Conservation (phyloP, 2,888 invertebrate species). For the Leptura quadrifasciata region DNA sequence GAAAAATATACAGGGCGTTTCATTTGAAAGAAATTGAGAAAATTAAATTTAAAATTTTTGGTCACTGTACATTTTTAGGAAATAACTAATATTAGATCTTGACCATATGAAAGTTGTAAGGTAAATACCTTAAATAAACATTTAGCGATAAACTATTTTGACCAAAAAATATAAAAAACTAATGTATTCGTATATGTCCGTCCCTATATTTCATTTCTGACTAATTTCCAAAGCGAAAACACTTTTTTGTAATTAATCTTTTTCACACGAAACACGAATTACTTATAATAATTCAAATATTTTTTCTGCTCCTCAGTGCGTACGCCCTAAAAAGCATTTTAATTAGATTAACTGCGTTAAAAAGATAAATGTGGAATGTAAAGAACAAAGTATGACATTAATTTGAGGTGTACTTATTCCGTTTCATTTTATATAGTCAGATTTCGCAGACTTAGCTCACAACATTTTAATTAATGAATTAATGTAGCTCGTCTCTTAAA, state of each 20-base stretch:
- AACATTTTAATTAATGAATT: constrained; percentile 75
- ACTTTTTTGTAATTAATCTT: background rate
- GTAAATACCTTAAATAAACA: too few relatives aligned
- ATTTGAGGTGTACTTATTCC: constrained; percentile 43
- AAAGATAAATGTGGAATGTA: constrained; percentile 45
- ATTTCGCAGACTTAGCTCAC: constrained; percentile 57
- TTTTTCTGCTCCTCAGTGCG: constrained; percentile 2
- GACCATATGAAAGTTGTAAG: too few relatives aligned
- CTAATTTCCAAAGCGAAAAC: background rate
- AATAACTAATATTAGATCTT: too few relatives aligned
- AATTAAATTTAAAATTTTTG: too few relatives aligned
- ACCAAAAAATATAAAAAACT: too few relatives aligned
- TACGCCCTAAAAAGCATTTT: constrained; percentile 17
- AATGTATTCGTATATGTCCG: too few relatives aligned
- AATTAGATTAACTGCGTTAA: constrained; percentile 42
- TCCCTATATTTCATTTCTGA: background rate
- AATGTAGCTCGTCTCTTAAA: constrained; percentile 75
- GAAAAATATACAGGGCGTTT: too few relatives aligned
- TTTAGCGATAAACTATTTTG: too few relatives aligned
- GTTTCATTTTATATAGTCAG: constrained; percentile 46
- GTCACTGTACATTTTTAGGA: too few relatives aligned
- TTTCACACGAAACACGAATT: background rate
- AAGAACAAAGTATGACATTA: constrained; percentile 47
- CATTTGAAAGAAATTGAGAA: too few relatives aligned
- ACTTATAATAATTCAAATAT: background rate